Base-by-base conservation (phyloP, 2,888 invertebrate species). In the Trissolcus japonicus region DNA sequence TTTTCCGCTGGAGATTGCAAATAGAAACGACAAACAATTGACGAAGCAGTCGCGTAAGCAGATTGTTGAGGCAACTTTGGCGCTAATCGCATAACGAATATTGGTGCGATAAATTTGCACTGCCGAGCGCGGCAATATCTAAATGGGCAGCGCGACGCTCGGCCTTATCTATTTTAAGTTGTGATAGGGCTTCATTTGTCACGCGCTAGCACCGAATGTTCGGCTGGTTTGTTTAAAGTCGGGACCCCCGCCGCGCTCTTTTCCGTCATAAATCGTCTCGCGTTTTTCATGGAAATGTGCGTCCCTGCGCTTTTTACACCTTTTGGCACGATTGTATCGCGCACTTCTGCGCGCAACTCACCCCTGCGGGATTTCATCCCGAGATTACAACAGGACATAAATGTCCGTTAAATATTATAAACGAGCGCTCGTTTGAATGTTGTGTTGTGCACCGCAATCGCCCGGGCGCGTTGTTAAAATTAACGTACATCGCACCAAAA, bases 361-460 rank as follows among this genome's bases (percentile, higher is more conserved):
- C 68, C 74, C 74, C 69, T 63, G 41, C 63, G 71, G 71, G 78
- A 71, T 75, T 75, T 72, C 66, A 72, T 67, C 71, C 54, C 74
- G 68, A 75, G 78, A 75, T 75, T 75, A 78, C 78, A 75, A 72
- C 72, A 41, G 74, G 55, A 72, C 78, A 75, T 78, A 72, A 78
- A 78, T 68, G 78, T 75, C 71, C 67, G 75, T 75, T 72, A 68
- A 75, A 72, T 75, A 75, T 78, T 75, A 75, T 63, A 72, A 78
- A 75, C 65, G 76, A 56, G 59, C 67, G 75, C 67, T 62, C 67
- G 74, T 78, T 74, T 74, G 69, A 78, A 78, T 67, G 69, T 78
- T 71, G 56, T 59, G 50, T 14, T 29, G 56, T 74, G 62, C 68
- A 71, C 78, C 74, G 40, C 78, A 78, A 74, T 74, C 74, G 71